Percentiles rank a stretch among this genome's conserved stretches.
Conservation (phyloP, 2,797 vertebrate species). For the Sebastes miniatus region DNA sequence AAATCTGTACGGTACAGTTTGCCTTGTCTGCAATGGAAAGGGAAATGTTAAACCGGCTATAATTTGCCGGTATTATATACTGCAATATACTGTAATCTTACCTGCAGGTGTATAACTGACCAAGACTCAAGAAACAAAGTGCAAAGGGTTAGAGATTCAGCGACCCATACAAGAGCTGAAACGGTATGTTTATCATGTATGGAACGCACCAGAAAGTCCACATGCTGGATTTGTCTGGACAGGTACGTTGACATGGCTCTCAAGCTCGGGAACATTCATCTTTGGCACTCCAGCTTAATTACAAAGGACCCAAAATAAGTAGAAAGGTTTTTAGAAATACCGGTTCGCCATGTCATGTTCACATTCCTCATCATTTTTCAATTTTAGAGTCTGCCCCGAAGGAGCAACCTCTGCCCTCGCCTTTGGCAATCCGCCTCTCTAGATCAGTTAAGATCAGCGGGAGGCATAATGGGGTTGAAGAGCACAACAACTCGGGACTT, state of each 20-base stretch:
- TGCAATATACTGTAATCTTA: neutral
- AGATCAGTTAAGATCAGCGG: constrained; percentile 21
- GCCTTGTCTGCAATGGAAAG: neutral
- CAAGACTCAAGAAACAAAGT: neutral
- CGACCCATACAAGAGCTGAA: neutral
- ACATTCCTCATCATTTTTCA: constrained; percentile 29
- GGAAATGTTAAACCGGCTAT: neutral
- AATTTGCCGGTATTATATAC: neutral
- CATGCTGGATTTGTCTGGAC: constrained; percentile 35
- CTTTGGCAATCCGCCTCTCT: neutral
- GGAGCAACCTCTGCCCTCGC: neutral
- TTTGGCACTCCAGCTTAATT: constrained; percentile 18
- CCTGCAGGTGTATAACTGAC: neutral
- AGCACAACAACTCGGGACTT: neutral
- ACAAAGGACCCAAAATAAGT: constrained; percentile 3
- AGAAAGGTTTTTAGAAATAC: neutral
- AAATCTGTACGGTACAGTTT: neutral
- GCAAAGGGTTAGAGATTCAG: neutral
- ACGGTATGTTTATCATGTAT: neutral
- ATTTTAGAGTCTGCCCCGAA: neutral
- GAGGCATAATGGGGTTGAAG: neutral
- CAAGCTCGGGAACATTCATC: neutral
- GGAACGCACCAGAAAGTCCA: neutral
- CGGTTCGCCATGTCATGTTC: neutral
- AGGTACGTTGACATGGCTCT: constrained; percentile 15